A percentile compares a stretch with the other conserved stretches of the same genome.
phyloP scores from a whole-genome alignment of 1,140 invertebrate genomes.

The Laupala kohalensis region DNA sequence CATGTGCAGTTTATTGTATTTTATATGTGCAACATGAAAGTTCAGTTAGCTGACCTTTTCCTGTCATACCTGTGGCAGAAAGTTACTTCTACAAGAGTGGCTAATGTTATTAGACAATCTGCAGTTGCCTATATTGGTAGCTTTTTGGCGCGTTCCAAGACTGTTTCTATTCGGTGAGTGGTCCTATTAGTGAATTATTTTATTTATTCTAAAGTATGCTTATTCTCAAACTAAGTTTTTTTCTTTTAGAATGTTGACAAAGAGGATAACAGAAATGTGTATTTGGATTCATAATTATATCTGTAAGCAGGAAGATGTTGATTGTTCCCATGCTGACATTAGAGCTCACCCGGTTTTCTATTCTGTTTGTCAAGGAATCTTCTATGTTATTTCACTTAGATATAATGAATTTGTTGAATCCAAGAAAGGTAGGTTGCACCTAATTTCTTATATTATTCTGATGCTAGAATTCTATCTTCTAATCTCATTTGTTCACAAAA shows the following conservation, averaged over 20 bases:
- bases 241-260: conserved; percentile 42
- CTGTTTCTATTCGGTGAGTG: conserved; percentile 51
- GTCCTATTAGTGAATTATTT: conserved; percentile 15
- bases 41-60: conserved; percentile 49
- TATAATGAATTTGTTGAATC: conserved; percentile 65
- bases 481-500: too few species aligned
- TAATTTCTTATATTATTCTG: neutral
- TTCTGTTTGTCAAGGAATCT: conserved; percentile 75
- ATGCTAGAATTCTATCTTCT: too few species aligned
- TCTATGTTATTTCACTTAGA: conserved; percentile 80
- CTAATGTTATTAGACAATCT: conserved; percentile 50
- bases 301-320: conserved; percentile 36
- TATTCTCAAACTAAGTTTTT: neutral
- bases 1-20: conserved; percentile 73
- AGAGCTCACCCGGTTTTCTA: conserved; percentile 76
- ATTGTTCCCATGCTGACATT: conserved; percentile 33
- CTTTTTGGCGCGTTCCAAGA: conserved; percentile 54
- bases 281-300: conserved; percentile 67
- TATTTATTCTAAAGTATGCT: neutral
- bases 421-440: conserved; percentile 50
- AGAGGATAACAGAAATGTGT: conserved; percentile 46
- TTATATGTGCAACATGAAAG: conserved; percentile 55
- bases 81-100: conserved; percentile 47
- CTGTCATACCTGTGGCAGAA: conserved; percentile 62
- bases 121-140: conserved; percentile 62